These are phyloP conservation scores for Epizoanthus ramosus DNA, from an alignment of 92 coral and sea anemone genomes.

Conservation along the genomic window DNA sequence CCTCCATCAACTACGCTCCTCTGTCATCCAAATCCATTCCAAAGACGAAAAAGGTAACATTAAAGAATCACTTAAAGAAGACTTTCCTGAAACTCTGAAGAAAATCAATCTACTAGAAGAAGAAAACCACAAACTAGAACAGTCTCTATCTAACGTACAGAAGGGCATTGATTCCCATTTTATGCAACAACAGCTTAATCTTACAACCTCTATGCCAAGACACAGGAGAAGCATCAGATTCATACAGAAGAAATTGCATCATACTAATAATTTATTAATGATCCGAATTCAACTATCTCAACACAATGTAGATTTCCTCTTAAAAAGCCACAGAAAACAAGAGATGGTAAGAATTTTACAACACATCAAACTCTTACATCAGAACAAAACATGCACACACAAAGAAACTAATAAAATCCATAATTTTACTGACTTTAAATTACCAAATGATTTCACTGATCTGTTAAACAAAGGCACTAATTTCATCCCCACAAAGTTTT, in stretches of 20 bases:
- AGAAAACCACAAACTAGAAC: not conserved
- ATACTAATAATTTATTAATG: not conserved
- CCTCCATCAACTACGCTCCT: not conserved
- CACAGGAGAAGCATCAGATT: not conserved
- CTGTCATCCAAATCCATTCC: not conserved
- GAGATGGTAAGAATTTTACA: not conserved
- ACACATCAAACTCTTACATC: not conserved
- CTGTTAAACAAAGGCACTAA: too few relatives aligned
- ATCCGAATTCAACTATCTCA: not conserved
- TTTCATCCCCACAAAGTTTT: not conserved
- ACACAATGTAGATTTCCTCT: not conserved
- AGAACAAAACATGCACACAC: not conserved
- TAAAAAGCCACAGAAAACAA: not conserved
- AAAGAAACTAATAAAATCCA: conserved; percentile 8
- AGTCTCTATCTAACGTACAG: not conserved
- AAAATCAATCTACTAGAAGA: not conserved
- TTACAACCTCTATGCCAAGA: not conserved
- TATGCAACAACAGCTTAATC: not conserved
- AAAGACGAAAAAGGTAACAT: not conserved
- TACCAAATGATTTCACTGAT: not conserved
- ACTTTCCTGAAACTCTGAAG: not conserved
- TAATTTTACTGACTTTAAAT: not conserved
- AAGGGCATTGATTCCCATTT: not conserved
- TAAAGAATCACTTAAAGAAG: not conserved
- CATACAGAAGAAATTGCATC: not conserved